These are phyloP conservation scores for Corythaeola cristata DNA, from an alignment of 2,113 vertebrate species.

Conservation along the genomic window DNA sequence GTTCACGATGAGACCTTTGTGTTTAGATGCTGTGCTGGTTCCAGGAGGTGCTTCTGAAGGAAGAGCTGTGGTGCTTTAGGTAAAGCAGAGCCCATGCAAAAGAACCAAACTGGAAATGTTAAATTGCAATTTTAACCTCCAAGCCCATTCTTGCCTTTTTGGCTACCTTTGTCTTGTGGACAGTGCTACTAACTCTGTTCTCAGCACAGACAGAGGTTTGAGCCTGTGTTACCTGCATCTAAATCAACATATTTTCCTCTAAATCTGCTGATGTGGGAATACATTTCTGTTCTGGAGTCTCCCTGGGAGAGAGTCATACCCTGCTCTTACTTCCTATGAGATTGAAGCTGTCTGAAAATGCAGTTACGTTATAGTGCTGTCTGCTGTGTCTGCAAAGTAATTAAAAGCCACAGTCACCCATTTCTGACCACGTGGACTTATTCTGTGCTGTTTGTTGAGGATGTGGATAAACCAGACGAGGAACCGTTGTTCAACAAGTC, in stretches of 20 bases:
- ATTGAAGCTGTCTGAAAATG: not conserved
- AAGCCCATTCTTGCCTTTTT: not conserved
- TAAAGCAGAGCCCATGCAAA: not conserved
- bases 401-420: rapidly evolving
- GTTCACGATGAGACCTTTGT: not conserved
- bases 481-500: not conserved
- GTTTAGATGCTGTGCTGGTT: not conserved
- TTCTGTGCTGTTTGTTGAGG: not conserved
- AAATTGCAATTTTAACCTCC: not conserved
- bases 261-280: not conserved
- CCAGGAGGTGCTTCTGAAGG: not conserved
- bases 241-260: not conserved
- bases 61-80: rapidly evolving
- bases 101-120: not conserved
- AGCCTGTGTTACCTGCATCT: not conserved
- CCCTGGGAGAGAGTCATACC: too few relatives aligned
- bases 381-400: not conserved
- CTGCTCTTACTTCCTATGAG: not conserved
- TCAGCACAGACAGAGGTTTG: not conserved
- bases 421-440: not conserved
- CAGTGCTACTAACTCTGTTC: not conserved
- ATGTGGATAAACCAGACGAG: not conserved
- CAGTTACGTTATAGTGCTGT: not conserved
- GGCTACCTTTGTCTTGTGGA: not conserved
- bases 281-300: not conserved